phyloP scores from a whole-genome alignment of 2,797 vertebrate species.

The Betta splendens region DNA sequence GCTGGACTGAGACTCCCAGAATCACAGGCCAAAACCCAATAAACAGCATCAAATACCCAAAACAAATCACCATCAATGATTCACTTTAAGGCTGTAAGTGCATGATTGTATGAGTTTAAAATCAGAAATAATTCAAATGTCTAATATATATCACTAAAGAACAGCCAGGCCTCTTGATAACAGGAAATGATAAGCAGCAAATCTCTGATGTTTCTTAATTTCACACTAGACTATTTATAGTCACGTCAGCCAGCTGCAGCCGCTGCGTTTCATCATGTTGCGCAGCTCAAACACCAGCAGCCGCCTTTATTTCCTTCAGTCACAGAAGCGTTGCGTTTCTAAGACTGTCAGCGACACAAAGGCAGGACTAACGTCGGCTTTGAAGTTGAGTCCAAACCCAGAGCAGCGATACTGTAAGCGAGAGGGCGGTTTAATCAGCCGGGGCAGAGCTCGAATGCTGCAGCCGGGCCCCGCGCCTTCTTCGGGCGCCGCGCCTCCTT shows the following conservation, averaged over 20 bases:
- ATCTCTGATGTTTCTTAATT: constrained; percentile 7
- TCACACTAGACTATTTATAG: neutral
- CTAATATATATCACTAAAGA: neutral
- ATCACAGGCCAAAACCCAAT: neutral
- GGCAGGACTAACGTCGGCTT: constrained; percentile 49
- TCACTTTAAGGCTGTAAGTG: neutral
- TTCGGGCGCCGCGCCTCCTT: constrained; percentile 51
- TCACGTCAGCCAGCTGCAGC: neutral
- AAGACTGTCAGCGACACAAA: constrained; percentile 44
- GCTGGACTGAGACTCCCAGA: constrained; percentile 2
- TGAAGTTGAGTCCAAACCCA: constrained; percentile 61
- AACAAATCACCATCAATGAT: constrained; percentile 5
- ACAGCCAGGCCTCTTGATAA: neutral
- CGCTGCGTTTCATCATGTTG: constrained; percentile 35
- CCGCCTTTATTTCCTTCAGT: constrained; percentile 25
- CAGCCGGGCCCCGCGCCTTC: constrained; percentile 33
- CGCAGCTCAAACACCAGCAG: constrained; percentile 22
- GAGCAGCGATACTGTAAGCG: constrained; percentile 44
- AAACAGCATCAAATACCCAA: neutral
- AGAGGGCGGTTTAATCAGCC: constrained; percentile 63
- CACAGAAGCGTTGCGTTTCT: constrained; percentile 40
- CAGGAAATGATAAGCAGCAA: neutral
- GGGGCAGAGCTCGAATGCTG: constrained; percentile 49
- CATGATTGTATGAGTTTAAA: neutral
- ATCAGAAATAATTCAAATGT: neutral